phyloP scores from a whole-genome alignment of 1,140 invertebrate genomes.

The Aphelinus certus region DNA sequence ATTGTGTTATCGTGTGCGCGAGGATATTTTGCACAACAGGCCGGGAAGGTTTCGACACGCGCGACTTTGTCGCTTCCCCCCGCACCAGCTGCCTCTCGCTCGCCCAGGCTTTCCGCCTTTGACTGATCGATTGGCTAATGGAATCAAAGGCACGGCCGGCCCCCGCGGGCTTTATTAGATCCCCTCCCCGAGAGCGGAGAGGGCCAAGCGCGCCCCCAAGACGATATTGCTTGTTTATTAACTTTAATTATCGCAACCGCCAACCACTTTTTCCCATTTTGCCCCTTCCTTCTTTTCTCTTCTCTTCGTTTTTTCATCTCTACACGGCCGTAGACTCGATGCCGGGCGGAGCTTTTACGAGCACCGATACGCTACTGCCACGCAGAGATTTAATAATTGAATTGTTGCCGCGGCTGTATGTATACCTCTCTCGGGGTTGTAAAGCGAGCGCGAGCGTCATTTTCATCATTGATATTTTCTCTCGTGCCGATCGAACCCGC shows the following conservation, averaged over 20 bases:
- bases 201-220: neutral
- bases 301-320: no score
- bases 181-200: neutral
- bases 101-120: conserved; percentile 22
- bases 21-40: conserved; percentile 20
- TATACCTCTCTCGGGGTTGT: no score
- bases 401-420: no score
- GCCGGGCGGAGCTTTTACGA: no score
- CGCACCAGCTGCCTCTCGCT: neutral
- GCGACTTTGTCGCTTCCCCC: neutral
- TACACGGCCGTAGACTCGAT: no score
- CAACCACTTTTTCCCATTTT: neutral
- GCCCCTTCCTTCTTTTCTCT: neutral
- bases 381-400: no score
- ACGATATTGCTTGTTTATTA: conserved; percentile 34
- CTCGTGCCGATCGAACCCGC: no score
- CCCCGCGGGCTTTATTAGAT: conserved; percentile 34
- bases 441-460: no score
- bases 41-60: conserved; percentile 10
- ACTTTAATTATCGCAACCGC: conserved; percentile 14
- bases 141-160: conserved; percentile 32
- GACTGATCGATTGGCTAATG: conserved; percentile 45
- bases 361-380: no score
- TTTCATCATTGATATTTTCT: no score
- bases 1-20: neutral